Evolutionary conservation across 2,113 vertebrate genomes (phyloP).

Genomic region (Acanthisitta chloris): DNA sequence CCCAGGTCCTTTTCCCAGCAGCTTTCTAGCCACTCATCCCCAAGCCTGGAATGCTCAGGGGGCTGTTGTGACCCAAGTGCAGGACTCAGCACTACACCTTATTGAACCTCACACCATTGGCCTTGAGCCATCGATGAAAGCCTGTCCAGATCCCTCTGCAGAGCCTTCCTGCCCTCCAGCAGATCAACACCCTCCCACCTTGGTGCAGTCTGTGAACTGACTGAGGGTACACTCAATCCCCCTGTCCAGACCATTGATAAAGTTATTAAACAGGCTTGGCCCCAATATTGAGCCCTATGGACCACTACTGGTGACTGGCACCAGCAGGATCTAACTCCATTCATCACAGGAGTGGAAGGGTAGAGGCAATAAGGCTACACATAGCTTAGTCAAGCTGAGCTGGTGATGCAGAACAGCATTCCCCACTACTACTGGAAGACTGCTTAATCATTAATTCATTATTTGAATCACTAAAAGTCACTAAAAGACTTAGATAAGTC

Average conservation of each 20-base stretch:
- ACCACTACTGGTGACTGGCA: not conserved
- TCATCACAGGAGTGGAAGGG: not conserved
- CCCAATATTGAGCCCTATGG: not conserved
- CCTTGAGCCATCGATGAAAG: not conserved
- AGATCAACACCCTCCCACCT: not conserved
- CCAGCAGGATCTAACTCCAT: not conserved
- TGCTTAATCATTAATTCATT: not conserved
- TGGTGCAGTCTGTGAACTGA: not conserved
- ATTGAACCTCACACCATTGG: not conserved
- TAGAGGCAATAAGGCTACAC: not conserved
- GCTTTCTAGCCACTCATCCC: not conserved
- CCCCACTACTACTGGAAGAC: not conserved
- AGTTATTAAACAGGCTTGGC: not conserved
- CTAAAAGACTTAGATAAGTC: too few species aligned
- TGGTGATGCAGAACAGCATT: not conserved
- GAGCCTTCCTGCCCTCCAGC: not conserved
- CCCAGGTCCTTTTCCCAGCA: not conserved
- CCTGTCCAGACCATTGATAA: not conserved
- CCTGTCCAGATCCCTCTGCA: not conserved
- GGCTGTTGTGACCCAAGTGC: not conserved
- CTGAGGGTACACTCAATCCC: not conserved
- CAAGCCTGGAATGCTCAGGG: not conserved
- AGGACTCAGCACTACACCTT: not conserved
- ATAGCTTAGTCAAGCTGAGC: not conserved
- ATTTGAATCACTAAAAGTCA: not conserved